Evolutionary conservation across 2,797 vertebrate species (phyloP).

Genomic region (Intellagama lesueurii): DNA sequence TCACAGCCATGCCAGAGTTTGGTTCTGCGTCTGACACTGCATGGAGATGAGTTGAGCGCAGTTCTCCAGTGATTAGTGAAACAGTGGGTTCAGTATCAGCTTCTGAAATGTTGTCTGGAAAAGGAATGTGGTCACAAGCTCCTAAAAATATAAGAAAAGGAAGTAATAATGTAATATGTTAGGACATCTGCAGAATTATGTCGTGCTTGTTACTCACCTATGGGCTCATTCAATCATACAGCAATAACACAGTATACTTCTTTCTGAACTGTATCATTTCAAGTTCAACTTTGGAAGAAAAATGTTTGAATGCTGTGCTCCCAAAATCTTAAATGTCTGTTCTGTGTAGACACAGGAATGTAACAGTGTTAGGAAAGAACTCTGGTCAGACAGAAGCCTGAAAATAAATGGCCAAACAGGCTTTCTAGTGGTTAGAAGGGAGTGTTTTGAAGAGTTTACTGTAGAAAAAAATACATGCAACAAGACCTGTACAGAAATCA

Average conservation of each 20-base stretch:
- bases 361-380: background rate
- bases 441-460: background rate
- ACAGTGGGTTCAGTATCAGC: conserved; percentile 81
- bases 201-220: background rate
- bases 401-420: background rate
- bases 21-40: background rate
- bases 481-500: background rate
- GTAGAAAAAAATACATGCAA: background rate
- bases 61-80: conserved; percentile 91
- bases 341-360: background rate
- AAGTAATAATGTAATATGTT: background rate
- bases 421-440: background rate
- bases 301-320: background rate
- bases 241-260: background rate
- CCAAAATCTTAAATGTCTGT: background rate
- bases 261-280: background rate
- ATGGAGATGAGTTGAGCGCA: conserved; percentile 80
- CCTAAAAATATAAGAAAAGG: conserved; percentile 12
- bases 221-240: background rate
- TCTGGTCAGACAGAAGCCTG: background rate
- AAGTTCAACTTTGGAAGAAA: background rate
- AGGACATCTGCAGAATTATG: background rate
- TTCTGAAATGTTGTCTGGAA: conserved; percentile 76
- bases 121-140: conserved; percentile 76
- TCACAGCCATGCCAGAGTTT: conserved; percentile 11